Conservation (phyloP, 2,113 vertebrate genomes). For the Myrmophylax atrothorax region DNA sequence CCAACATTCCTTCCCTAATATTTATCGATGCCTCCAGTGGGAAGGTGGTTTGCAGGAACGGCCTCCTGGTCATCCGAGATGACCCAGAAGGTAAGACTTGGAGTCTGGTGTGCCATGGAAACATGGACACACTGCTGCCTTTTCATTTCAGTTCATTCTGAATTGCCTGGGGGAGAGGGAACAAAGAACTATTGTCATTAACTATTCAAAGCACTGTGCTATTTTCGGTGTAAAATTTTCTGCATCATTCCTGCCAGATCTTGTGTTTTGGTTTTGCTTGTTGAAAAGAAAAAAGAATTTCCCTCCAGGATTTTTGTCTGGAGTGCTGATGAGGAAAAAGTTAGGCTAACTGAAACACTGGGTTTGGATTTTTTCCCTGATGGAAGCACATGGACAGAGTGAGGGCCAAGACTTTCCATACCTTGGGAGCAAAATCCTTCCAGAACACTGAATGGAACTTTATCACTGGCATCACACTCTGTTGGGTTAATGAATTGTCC, state of each 20-base stretch:
- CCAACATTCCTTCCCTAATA: constrained; percentile 97
- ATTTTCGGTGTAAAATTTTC: constrained; percentile 40
- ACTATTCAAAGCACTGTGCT: background rate
- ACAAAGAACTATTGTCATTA: background rate
- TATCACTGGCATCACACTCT: background rate
- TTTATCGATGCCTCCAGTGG: constrained; percentile 91
- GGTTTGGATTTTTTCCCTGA: background rate
- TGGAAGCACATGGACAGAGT: background rate
- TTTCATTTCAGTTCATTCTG: background rate
- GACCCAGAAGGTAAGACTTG: constrained; percentile 90
- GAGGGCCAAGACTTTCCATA: background rate
- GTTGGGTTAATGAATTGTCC: background rate
- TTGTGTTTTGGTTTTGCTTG: constrained; percentile 51
- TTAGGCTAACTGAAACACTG: background rate
- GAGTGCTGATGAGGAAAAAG: constrained; percentile 58
- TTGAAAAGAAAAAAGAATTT: constrained; percentile 54
- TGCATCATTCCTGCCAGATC: constrained; percentile 44
- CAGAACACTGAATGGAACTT: background rate
- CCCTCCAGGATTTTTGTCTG: constrained; percentile 57
- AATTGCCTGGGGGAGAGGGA: background rate
- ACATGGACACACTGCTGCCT: background rate
- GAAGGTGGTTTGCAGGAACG: constrained; percentile 94
- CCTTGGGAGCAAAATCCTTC: background rate
- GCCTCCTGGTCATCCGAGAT: constrained; percentile 93
- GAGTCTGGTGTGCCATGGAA: background rate